Percentiles rank a stretch among this genome's conserved stretches.
phyloP scores from a whole-genome alignment of 2,888 invertebrate species.

The Sinopyrophorus schimmeli region DNA sequence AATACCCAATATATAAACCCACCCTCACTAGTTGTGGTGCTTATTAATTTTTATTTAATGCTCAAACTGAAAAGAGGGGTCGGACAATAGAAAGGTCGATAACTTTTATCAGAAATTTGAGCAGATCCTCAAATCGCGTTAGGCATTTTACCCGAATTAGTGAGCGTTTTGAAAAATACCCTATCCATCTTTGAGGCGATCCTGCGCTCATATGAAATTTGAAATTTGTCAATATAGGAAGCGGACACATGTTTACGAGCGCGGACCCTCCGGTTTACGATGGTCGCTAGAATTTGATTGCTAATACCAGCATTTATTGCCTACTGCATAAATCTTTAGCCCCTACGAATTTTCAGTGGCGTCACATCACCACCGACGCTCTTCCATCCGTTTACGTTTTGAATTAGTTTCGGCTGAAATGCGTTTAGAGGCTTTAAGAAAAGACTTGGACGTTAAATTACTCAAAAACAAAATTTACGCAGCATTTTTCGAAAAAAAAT shows the following conservation, averaged over 20 bases:
- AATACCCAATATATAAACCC: constrained; percentile 24
- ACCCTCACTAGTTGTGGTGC: constrained; percentile 22
- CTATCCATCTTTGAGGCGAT: constrained; percentile 22
- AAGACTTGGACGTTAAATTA: too few relatives aligned
- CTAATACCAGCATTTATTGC: constrained; percentile 52
- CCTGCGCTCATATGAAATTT: constrained; percentile 41
- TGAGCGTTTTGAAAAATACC: constrained; percentile 7
- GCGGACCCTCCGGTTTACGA: constrained; percentile 47
- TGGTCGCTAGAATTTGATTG: constrained; percentile 45
- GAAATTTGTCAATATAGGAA: constrained; percentile 46
- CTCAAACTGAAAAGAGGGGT: constrained; percentile 10
- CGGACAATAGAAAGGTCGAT: constrained; percentile 16
- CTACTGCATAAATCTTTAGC: constrained; percentile 49
- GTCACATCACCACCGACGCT: too few relatives aligned
- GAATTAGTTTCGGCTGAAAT: too few relatives aligned
- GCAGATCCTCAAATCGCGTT: too few relatives aligned
- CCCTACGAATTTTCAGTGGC: constrained; percentile 31
- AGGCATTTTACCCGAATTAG: too few relatives aligned
- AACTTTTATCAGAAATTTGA: constrained; percentile 14
- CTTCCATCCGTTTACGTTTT: too few relatives aligned
- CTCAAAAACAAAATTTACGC: too few relatives aligned
- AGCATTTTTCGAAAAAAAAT: too few relatives aligned
- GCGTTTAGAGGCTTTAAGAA: too few relatives aligned
- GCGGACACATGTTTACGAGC: constrained; percentile 49
- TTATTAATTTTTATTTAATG: constrained; percentile 29